Evolutionary conservation across 92 coral and sea anemone species (phyloP).

Genomic region (Phenganax stokvisi): DNA sequence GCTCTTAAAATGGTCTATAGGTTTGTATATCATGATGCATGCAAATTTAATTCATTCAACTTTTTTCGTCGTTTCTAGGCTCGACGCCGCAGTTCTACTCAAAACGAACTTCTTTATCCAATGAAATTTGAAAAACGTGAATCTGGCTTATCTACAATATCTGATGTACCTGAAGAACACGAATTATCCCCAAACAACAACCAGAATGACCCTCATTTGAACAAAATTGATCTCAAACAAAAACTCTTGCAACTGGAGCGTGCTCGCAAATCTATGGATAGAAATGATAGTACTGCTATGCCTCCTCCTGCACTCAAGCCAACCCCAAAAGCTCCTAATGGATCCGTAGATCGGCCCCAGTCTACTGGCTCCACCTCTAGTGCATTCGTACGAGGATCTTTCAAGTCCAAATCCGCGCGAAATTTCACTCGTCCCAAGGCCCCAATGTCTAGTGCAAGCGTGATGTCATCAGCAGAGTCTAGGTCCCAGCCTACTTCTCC

Average conservation of each 20-base stretch:
- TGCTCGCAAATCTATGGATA: conserved; percentile 60
- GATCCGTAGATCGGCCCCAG: conserved; percentile 46
- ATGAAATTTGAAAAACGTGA: conserved; percentile 61
- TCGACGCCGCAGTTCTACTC: conserved; percentile 86
- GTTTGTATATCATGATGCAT: no score
- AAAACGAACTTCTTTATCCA: conserved; percentile 85
- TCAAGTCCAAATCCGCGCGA: conserved; percentile 92
- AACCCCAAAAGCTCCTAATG: conserved; percentile 27
- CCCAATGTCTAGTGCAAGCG: conserved; percentile 45
- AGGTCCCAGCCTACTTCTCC: conserved; percentile 95
- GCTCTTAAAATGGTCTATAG: no score
- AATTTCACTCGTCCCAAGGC: conserved; percentile 68
- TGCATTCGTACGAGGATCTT: conserved; percentile 69
- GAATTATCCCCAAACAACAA: conserved; percentile 49
- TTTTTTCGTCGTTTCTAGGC: conserved; percentile 48
- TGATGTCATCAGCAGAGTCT: conserved; percentile 41
- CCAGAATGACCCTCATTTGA: conserved; percentile 56
- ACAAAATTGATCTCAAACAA: conserved; percentile 88
- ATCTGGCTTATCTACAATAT: conserved; percentile 61
- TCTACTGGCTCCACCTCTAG: conserved; percentile 57
- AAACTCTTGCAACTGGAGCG: conserved; percentile 84
- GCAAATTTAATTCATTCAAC: no score
- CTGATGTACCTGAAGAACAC: conserved; percentile 51
- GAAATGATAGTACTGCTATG: conserved; percentile 28
- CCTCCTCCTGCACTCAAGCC: conserved; percentile 39